phyloP scores from a whole-genome alignment of 2,888 invertebrate genomes.

The Trachelus troglodyta region DNA sequence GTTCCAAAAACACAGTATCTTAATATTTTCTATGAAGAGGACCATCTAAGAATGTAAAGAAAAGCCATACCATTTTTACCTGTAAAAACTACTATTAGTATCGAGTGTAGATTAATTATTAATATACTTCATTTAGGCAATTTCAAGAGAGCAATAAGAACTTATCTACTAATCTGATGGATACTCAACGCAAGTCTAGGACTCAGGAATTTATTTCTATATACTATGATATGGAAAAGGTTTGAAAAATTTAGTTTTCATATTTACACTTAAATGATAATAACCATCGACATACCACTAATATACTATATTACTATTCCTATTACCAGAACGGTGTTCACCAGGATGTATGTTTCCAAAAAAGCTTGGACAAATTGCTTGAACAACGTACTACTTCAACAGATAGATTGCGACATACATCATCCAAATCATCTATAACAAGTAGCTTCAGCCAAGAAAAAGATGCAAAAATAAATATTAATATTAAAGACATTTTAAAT shows the following conservation, averaged over 20 bases:
- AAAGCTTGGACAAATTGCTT: neutral
- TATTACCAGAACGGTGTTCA: neutral
- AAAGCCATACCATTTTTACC: neutral
- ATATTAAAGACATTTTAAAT: neutral
- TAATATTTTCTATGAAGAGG: slow-evolving; percentile 86
- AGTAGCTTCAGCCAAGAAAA: neutral
- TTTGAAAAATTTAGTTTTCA: slow-evolving; percentile 17
- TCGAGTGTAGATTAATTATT: slow-evolving; percentile 12
- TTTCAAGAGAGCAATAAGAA: slow-evolving; percentile 74
- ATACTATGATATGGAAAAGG: slow-evolving; percentile 71
- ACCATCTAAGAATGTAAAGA: slow-evolving; percentile 84
- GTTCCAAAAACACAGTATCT: slow-evolving; percentile 73
- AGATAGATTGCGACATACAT: neutral
- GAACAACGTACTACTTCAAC: neutral
- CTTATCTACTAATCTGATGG: slow-evolving; percentile 70
- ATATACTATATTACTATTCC: neutral
- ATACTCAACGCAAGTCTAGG: slow-evolving; percentile 68
- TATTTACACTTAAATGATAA: neutral
- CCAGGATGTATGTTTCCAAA: neutral
- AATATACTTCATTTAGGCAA: slow-evolving; percentile 68
- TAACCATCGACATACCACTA: neutral
- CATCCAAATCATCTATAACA: neutral
- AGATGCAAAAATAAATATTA: neutral
- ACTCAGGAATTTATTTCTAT: slow-evolving; percentile 73
- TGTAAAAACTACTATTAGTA: slow-evolving; percentile 11